Evolutionary conservation across 2,797 vertebrate species (phyloP).

Genomic region (Anguilla megastoma): DNA sequence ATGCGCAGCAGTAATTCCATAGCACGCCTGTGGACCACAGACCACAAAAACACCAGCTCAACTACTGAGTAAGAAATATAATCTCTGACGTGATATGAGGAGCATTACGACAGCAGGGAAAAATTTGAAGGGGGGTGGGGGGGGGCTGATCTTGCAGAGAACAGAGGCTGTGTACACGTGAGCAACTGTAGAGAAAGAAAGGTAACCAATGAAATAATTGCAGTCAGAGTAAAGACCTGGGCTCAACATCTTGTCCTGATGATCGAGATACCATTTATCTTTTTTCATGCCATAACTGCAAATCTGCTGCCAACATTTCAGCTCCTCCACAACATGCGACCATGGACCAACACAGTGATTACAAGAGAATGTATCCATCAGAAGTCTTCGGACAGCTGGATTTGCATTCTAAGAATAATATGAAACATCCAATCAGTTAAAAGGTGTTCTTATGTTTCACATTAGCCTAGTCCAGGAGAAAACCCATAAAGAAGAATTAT

Average conservation of each 20-base stretch:
- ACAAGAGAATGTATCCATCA: neutral
- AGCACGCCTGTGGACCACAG: neutral
- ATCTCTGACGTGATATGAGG: neutral
- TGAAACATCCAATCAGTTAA: constrained; percentile 1
- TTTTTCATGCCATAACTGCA: neutral
- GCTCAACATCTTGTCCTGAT: neutral
- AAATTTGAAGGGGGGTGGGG: neutral
- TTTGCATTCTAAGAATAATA: neutral
- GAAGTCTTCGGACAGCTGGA: neutral
- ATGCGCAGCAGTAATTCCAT: neutral
- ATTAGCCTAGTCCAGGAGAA: neutral
- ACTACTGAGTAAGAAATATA: constrained; percentile 14
- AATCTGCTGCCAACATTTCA: neutral
- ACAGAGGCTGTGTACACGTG: neutral
- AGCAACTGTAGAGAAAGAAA: neutral
- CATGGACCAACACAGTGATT: neutral
- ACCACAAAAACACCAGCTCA: constrained; percentile 13
- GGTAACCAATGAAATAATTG: neutral
- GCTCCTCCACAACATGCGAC: neutral
- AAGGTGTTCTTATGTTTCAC: neutral
- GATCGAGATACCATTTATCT: neutral
- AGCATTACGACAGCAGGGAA: neutral
- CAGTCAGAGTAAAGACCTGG: neutral
- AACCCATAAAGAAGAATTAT: neutral
- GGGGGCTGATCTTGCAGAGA: neutral